Evolutionary conservation across 64 coral and sea anemone genomes (phyloP), one percentile per base, ranked within the genome.

Genomic region (Actinia tenebrosa): DNA sequence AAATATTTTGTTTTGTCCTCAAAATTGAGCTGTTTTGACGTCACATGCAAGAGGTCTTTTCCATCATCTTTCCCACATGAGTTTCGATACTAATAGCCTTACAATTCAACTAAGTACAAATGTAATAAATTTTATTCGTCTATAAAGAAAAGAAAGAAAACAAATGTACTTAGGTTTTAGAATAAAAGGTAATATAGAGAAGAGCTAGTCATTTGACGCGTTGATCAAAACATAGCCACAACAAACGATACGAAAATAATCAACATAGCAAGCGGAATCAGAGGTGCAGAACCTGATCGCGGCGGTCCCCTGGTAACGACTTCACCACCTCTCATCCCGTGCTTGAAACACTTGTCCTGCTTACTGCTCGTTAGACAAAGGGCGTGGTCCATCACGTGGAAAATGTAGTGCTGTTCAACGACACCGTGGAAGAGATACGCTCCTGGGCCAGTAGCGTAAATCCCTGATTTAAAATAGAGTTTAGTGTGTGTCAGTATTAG

Each of bases 361-460:
- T 94, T 94, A 71, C 87, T 94, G 59, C 79, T 69, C 22, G 84
- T 94, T 59, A 98, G 79, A 71, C 95, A 98, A 80, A 98, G 44
- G 60, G 95, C 95, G 60, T 94, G 90, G 56, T 98, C 95, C 95
- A 98, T 98, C 84, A 98, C 95, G 87, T 98, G 95, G 71, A 98
- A 98, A 9, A 91, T 88, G 81, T 98, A 98, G 15, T 89, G 84
- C 81, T 98, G 95, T 22, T 98, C 95, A 18, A 98, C 92, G 10
- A 94, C 92, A 77, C 95, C 95, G 44, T 92, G 92, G 60, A 98
- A 63, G 56, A 98, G 80, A 43, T 98, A 94, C 7, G 95, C 89
- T 3, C 93, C 93, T 15, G 95, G 95, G 18, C 95, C 95, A n/a
- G 87, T 89, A 10, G 95, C 95, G 53, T 98, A 94, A 50, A 98